Base-by-base conservation (phyloP, 2,888 invertebrate species). In the Calliphora vomitoria region DNA sequence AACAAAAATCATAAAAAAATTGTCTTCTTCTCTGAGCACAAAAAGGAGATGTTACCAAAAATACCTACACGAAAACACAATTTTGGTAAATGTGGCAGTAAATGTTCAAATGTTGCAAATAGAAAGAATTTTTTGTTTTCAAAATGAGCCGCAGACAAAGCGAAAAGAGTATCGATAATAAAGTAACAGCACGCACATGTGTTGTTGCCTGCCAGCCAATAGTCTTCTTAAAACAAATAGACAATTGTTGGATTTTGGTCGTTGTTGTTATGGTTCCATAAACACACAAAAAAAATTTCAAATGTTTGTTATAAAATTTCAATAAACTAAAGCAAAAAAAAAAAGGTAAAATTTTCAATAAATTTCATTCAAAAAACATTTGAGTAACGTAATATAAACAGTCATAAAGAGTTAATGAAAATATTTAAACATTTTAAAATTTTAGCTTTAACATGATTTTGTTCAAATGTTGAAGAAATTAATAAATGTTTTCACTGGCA, bases 271-370 rank as follows among this genome's bases (percentile, higher is more conserved):
- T 60, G 66, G 47, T 58, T 58, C 20, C 55, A 66, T 81, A 20
- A 64, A 41, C 41, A 8, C 53, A n/a, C 64, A 76, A 81, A 75
- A 75, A 78, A 25, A 76, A 3, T n/a, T 41, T 50, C 4, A 60
- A 83, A 79, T 74, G 38, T 69, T 76, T 53, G 55, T 31, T 66
- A 80, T 80, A 87, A 80, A 80, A 76, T 71, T 86, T 86, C 75
- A 86, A 86, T 86, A 72, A 58, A 75, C 20, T 25, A 35, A 4
- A 47, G 38, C 6, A 15, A 64, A 60, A 35, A 15, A 64, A 60
- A 35, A 58, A 66, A 38, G 20, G 72, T 66, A 47, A 80, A 18
- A 8, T 41, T 11, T 53, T 8, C 55, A 58, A n/a, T 31, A 18
- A 44, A 74, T 0, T 3, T 47, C 1, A 3, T 5, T n/a, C n/a